Conservation (phyloP, 2,113 vertebrate species). For the Pantherophis guttatus region DNA sequence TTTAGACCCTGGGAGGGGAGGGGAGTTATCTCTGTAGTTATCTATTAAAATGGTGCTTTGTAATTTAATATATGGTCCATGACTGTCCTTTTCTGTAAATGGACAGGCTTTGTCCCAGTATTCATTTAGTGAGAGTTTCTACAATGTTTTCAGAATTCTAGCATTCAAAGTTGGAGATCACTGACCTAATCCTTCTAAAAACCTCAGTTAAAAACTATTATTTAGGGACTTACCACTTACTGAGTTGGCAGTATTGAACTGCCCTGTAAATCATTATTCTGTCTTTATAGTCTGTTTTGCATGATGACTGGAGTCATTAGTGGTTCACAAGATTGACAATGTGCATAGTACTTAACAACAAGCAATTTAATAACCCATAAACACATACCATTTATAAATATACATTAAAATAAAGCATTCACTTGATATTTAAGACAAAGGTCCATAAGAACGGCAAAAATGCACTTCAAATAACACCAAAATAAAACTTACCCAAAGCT, state of each 20-base stretch:
- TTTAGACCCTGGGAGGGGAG: neutral
- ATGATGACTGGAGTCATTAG: neutral
- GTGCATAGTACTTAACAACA: neutral
- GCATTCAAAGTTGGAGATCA: neutral
- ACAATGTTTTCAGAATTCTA: neutral
- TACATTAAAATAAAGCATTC: neutral
- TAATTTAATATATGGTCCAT: neutral
- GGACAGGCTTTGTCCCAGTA: neutral
- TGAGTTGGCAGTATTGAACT: neutral
- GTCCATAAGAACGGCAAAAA: neutral
- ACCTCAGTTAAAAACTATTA: neutral
- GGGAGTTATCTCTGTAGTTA: neutral
- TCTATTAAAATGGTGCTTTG: neutral
- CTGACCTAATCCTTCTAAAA: neutral
- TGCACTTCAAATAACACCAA: neutral
- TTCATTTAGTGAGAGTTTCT: neutral
- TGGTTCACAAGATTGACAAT: neutral
- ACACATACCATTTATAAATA: neutral
- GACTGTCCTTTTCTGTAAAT: neutral
- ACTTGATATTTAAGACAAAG: neutral
- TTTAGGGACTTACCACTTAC: neutral
- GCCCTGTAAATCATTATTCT: neutral
- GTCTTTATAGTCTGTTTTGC: neutral
- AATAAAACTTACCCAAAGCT: neutral
- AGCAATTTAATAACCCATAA: neutral